Evolutionary conservation across 2,797 vertebrate genomes (phyloP), one percentile per base, ranked within the genome.

Genomic region (Phataginus tetradactyla): DNA sequence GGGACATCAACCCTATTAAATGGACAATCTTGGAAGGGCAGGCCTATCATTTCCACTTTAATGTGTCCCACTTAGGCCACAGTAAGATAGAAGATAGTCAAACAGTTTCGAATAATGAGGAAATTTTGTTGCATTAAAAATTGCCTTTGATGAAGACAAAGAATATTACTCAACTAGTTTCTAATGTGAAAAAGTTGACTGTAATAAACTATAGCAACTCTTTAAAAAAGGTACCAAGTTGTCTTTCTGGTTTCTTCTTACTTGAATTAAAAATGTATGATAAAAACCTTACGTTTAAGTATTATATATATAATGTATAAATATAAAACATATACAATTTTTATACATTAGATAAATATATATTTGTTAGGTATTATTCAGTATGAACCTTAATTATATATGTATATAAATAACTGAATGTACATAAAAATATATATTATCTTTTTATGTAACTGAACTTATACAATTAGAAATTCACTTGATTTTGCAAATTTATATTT

Each of bases 131-230:
- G 37, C 53, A 37, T 49, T 84, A 66, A 72, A 91, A 86, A 89
- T 78, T 75, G 21, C 14, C 20, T 86, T 96, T 61, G n/a, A 87
- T 80, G 69, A 95, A 64, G 66, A 51, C 20, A 64, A 90, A 68
- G 6, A 75, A 25, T 49, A 74, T 39, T n/a, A 42, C 14, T 92
- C 21, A 51, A 61, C 4, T 57, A n/a, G 37, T 32, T 79, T 90
- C n/a, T 69, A 87, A 23, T 37, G 32, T 39, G 27, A 87, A 81
- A 83, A 93, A 29, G 8, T 15, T 91, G n/a, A 89, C 29, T 86
- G 11, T 29, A 91, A 86, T 57, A 74, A 63, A 63, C 20, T 13
- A 59, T 2, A 79, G 15, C 7, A 69, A 27, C 45, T 90, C 49
- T 81, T 69, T 23, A 2, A 42, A 2, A 17, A 75, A 86, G 2